These are phyloP conservation scores for Aphidoletes aphidimyza DNA, from an alignment of 2,888 invertebrate species.

Conservation along the genomic window DNA sequence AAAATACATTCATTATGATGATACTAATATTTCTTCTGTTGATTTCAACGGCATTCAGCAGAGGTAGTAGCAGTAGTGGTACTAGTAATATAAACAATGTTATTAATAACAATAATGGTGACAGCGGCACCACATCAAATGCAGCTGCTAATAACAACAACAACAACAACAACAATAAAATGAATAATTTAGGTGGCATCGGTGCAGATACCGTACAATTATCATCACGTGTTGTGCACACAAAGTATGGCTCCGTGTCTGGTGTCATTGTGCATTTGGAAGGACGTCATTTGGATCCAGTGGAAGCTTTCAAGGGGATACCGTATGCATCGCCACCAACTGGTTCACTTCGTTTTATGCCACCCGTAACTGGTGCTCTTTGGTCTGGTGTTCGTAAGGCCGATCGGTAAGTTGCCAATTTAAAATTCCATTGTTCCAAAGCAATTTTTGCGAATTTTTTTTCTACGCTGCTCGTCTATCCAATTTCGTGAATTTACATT, in stretches of 20 bases:
- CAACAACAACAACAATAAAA: constrained; percentile 49
- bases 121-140: constrained; percentile 19
- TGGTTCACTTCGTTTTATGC: constrained; percentile 92
- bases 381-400: constrained; percentile 92
- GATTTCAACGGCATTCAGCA: constrained; percentile 8
- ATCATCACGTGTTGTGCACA: constrained; percentile 85
- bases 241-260: constrained; percentile 87
- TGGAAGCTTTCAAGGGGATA: constrained; percentile 92
- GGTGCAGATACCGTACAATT: constrained; percentile 66
- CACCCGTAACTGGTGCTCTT: constrained; percentile 91
- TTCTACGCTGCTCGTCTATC: background rate
- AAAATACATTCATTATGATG: constrained; percentile 50
- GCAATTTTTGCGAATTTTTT: background rate
- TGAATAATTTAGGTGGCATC: constrained; percentile 55
- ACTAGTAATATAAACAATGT: constrained; percentile 18
- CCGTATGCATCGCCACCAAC: constrained; percentile 94
- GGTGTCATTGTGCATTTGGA: constrained; percentile 87
- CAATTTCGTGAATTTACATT: background rate
- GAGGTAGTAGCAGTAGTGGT: background rate
- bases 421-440: background rate
- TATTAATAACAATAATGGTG: constrained; percentile 50
- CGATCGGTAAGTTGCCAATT: constrained; percentile 68
- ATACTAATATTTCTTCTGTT: constrained; percentile 45
- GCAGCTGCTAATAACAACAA: constrained; percentile 37
- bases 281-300: constrained; percentile 83